A percentile compares a stretch with the other conserved stretches of the same genome.
These are phyloP conservation scores for Sebastes aleutianus DNA, from an alignment of 2,797 vertebrate genomes.

Conservation along the genomic window DNA sequence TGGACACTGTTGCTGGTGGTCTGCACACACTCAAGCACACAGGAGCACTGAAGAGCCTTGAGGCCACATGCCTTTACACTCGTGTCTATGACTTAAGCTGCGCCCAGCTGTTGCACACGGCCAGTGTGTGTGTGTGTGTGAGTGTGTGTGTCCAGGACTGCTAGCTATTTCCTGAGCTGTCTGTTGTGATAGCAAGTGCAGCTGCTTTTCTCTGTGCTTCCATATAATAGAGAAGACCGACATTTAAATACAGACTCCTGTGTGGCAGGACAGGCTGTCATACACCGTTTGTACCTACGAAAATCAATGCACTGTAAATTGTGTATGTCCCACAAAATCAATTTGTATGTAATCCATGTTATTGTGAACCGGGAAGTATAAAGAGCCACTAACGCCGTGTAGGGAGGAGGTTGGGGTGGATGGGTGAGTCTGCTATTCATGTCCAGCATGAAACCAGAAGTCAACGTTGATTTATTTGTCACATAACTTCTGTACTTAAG, in stretches of 20 bases:
- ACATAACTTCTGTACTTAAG: too few relatives aligned
- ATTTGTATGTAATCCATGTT: too few relatives aligned
- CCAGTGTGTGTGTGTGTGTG: slow-evolving; percentile 30
- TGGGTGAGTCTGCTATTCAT: too few relatives aligned
- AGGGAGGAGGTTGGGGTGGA: too few relatives aligned
- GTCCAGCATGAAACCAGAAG: too few relatives aligned
- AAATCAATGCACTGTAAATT: too few relatives aligned
- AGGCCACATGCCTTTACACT: slow-evolving; percentile 60
- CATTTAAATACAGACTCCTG: slow-evolving; percentile 26
- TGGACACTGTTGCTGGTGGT: background rate
- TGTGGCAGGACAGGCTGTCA: background rate
- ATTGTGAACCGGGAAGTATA: too few relatives aligned
- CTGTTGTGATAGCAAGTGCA: slow-evolving; percentile 59
- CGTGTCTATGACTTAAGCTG: slow-evolving; percentile 48
- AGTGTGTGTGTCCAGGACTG: slow-evolving; percentile 31
- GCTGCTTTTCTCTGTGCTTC: slow-evolving; percentile 45
- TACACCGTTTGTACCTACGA: too few relatives aligned
- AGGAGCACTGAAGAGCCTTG: slow-evolving; percentile 16
- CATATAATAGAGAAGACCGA: slow-evolving; percentile 32
- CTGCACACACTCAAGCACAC: slow-evolving; percentile 15
- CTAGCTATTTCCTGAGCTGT: slow-evolving; percentile 71
- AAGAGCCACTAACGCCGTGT: too few relatives aligned
- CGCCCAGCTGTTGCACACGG: slow-evolving; percentile 68
- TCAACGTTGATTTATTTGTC: too few relatives aligned
- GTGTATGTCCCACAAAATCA: too few relatives aligned